Percentiles rank a stretch among this genome's conserved stretches.
These are phyloP conservation scores for Petrolisthes cinctipes DNA, from an alignment of 2,888 invertebrate genomes.

Conservation along the genomic window DNA sequence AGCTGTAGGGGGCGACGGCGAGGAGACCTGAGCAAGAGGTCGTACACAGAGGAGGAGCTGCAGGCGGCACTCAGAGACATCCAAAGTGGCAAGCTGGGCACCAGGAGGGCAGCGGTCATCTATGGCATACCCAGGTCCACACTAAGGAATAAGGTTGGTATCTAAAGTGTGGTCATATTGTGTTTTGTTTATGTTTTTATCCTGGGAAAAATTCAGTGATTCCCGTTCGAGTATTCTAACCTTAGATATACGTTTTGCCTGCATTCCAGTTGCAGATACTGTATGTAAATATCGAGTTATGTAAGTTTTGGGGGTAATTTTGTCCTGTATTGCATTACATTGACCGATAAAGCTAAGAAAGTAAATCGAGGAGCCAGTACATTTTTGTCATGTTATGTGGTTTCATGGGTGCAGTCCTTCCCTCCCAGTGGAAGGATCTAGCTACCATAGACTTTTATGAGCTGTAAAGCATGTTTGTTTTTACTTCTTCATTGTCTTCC, in stretches of 20 bases:
- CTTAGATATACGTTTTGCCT: no score
- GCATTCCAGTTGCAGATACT: no score
- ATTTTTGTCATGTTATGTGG: no score
- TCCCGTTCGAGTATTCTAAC: no score
- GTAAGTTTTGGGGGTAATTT: no score
- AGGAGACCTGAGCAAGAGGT: slow-evolving; percentile 76
- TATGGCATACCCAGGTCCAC: slow-evolving; percentile 98
- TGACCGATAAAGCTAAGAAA: no score
- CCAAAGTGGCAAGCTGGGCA: slow-evolving; percentile 91
- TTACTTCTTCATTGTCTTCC: background rate
- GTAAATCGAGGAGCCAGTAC: no score
- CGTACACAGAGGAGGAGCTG: slow-evolving; percentile 96
- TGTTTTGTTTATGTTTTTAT: no score
- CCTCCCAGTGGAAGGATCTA: background rate
- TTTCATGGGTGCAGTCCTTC: background rate
- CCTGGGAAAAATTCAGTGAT: no score
- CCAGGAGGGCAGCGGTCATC: slow-evolving; percentile 91
- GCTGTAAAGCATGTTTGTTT: background rate
- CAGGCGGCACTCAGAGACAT: slow-evolving; percentile 94
- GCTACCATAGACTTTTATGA: background rate
- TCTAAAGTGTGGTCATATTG: no score
- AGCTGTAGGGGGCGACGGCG: slow-evolving; percentile 77
- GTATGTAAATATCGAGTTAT: no score
- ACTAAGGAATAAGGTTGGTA: slow-evolving; percentile 87
- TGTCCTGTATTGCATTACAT: no score